Evolutionary conservation across 2,113 vertebrate species (phyloP), one percentile per base, ranked within the genome.

Genomic region (Pitta sordida): DNA sequence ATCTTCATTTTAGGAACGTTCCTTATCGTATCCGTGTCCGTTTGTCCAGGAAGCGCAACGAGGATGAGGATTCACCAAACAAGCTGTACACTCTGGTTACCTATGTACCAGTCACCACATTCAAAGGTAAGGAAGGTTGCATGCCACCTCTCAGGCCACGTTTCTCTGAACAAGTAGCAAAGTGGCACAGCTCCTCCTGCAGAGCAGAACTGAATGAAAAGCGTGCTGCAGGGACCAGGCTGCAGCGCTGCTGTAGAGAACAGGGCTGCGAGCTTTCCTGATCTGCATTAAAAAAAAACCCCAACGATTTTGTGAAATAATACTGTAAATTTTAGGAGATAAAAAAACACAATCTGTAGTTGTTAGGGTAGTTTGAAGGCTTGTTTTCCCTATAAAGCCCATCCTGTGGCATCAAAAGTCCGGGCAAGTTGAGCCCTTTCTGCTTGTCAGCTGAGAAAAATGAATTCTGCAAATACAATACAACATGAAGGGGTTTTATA

Each of bases 41-140:
- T 13, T 97, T 99, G 94, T 99, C 99, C 96, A 98, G 99, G 95
- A 99, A 99, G 88, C 98, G 99, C 48, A 99, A 99, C 1, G 99
- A 99, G 92, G 99, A 99, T n/a, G 99, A 99, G 94, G 99, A 99
- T 81, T 99, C 99, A 1, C 99, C 99, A n/a, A 99, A 99, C 97
- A 99, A 99, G 86, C 98, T 99, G 0, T 99, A 99, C 92, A 99
- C 99, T 3, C 95, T 99, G 97, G 99, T 99, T 62, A 99, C 99
- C 52, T 99, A 99, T 0, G 99, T 99, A 82, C 99, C 99, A 69
- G 99, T 99, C 92, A 99, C 98, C 79, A 99, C 99, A 16, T 99
- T 98, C 98, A 99, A 99, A 98, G 99, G 99, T 99, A 88, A 97
- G 97, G 78, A 87, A 97, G 93, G 67, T n/a, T 70, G 13, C 9